phyloP scores from a whole-genome alignment of 2,888 invertebrate species.

The Clivina fossor region DNA sequence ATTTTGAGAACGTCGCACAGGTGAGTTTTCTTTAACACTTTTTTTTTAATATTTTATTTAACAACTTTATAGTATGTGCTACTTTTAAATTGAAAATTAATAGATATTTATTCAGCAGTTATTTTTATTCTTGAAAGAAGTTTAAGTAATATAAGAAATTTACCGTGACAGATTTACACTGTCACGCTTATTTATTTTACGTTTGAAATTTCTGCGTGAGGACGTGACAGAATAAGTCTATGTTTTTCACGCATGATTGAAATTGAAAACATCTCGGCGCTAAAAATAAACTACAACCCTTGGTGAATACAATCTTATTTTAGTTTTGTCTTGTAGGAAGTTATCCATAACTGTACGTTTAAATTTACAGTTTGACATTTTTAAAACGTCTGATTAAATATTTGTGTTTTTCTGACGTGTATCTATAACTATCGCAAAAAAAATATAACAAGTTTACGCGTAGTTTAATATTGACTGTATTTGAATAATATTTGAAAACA shows the following conservation, averaged over 20 bases:
- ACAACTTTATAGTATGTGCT: neutral
- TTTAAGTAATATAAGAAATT: slow-evolving; percentile 5
- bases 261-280: too few species aligned
- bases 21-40: slow-evolving; percentile 56
- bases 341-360: slow-evolving; percentile 15
- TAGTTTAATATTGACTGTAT: too few species aligned
- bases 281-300: slow-evolving; percentile 26
- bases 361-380: slow-evolving; percentile 13
- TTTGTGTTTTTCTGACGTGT: too few species aligned
- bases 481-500: too few species aligned
- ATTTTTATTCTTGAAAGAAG: slow-evolving; percentile 12
- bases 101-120: neutral
- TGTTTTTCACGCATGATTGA: slow-evolving; percentile 23
- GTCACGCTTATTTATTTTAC: slow-evolving; percentile 11
- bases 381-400: slow-evolving; percentile 11
- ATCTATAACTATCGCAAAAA: too few species aligned
- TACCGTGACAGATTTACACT: slow-evolving; percentile 4
- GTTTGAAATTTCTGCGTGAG: slow-evolving; percentile 18
- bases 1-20: slow-evolving; percentile 97
- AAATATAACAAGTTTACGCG: too few species aligned
- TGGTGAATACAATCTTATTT: slow-evolving; percentile 15
- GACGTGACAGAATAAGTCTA: neutral
- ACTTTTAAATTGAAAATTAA: neutral
- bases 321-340: slow-evolving; percentile 14
- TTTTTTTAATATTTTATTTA: neutral